Percentiles rank a stretch among this genome's conserved stretches.
Evolutionary conservation across 2,888 invertebrate species (phyloP).

Genomic region (Uropetala carovei): DNA sequence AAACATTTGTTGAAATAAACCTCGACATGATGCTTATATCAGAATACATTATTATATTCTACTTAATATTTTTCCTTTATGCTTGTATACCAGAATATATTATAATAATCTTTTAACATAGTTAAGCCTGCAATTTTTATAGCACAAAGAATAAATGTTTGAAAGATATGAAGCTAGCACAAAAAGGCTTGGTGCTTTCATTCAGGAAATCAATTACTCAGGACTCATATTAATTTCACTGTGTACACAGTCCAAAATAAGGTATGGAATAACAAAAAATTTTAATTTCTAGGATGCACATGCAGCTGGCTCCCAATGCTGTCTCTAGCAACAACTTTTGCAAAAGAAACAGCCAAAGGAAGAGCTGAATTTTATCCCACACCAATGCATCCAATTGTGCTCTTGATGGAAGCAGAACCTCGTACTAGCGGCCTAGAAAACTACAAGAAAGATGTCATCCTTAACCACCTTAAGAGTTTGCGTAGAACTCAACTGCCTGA

Average conservation of each 20-base stretch:
- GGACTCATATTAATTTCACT: background rate
- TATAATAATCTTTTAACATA: too few species aligned
- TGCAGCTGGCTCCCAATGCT: background rate
- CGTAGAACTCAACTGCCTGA: background rate
- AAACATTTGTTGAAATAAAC: too few species aligned
- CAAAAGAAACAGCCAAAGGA: conserved; percentile 38
- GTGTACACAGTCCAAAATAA: background rate
- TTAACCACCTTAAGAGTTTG: background rate
- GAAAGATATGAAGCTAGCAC: background rate
- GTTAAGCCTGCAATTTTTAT: too few species aligned
- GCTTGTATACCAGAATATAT: too few species aligned
- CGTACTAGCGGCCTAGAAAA: background rate
- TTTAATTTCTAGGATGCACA: conserved; percentile 34
- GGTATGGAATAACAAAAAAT: background rate
- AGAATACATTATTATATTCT: too few species aligned
- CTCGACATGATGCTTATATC: too few species aligned
- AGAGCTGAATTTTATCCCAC: conserved; percentile 41
- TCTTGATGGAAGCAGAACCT: conserved; percentile 22
- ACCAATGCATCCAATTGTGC: background rate
- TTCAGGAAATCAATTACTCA: background rate
- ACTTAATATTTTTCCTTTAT: too few species aligned
- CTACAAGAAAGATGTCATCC: background rate
- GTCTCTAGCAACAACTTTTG: conserved; percentile 8
- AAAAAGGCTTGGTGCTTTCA: background rate
- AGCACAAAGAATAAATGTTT: background rate